Percentiles rank a stretch among this genome's conserved stretches.
Conservation (phyloP, 2,113 vertebrate species). For the Phyllostomus discolor region DNA sequence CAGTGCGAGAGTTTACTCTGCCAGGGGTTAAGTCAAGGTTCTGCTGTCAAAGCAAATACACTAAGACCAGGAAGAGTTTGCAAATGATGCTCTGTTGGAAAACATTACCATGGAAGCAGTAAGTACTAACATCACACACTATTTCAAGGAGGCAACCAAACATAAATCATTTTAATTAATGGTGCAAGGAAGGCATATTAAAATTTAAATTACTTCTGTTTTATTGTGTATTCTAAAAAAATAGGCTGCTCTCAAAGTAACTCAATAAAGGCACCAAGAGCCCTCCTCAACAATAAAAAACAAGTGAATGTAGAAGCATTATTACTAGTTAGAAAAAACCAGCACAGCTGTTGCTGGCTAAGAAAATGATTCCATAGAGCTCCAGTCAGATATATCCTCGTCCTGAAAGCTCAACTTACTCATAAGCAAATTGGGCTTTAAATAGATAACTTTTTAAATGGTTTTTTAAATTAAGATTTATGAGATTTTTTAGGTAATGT, state of each 20-base stretch:
- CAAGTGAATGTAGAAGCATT: slow-evolving; percentile 14
- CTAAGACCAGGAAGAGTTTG: neutral
- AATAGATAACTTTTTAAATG: slow-evolving; percentile 36
- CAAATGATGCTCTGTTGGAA: neutral
- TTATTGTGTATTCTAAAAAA: slow-evolving; percentile 54
- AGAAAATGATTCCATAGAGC: slow-evolving; percentile 43
- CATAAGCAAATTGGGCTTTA: slow-evolving; percentile 50
- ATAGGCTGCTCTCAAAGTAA: slow-evolving; percentile 40
- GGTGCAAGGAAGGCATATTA: slow-evolving; percentile 47
- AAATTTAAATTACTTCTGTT: slow-evolving; percentile 52
- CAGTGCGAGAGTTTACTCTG: neutral
- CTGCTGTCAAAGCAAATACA: neutral
- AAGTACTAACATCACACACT: slow-evolving; percentile 25
- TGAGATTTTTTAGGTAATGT: neutral
- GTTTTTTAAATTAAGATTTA: slow-evolving; percentile 28
- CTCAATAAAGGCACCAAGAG: slow-evolving; percentile 31
- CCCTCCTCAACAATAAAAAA: slow-evolving; percentile 52
- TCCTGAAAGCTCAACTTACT: slow-evolving; percentile 22
- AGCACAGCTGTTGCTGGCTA: slow-evolving; percentile 60
- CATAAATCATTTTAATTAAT: slow-evolving; percentile 65
- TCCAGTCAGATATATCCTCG: neutral
- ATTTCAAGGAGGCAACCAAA: slow-evolving; percentile 58
- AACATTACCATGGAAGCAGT: neutral
- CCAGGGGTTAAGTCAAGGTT: neutral
- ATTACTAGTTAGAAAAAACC: slow-evolving; percentile 46